phyloP scores from a whole-genome alignment of 1,140 invertebrate genomes.

The Akabosia matsudoensis region DNA sequence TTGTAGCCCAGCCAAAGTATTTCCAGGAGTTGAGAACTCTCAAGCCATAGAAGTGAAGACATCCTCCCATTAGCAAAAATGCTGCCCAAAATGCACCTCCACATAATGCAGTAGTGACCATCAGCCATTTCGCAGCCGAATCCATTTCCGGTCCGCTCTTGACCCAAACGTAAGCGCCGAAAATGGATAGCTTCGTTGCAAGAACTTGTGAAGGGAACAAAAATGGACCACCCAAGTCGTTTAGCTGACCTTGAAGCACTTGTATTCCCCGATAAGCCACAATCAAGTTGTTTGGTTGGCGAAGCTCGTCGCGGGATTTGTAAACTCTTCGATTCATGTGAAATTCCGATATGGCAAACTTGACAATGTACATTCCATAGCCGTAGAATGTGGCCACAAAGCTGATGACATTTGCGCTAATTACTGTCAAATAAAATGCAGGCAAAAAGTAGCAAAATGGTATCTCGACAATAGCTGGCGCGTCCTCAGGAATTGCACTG shows the following conservation, averaged over 20 bases:
- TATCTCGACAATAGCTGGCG: background rate
- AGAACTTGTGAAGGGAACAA: background rate
- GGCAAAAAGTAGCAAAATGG: background rate
- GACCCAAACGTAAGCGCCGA: background rate
- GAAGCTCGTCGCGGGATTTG: background rate
- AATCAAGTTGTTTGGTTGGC: background rate
- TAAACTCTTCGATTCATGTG: background rate
- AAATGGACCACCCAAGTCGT: background rate
- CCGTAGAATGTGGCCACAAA: background rate
- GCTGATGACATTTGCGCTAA: background rate
- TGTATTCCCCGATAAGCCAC: background rate
- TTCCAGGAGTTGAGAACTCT: background rate
- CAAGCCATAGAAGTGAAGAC: background rate
- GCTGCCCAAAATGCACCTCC: background rate
- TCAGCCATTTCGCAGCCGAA: background rate
- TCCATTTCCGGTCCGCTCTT: background rate
- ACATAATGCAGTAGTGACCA: background rate
- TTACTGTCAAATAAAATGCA: background rate
- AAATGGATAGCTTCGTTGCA: background rate
- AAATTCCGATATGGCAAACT: background rate
- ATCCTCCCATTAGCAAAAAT: background rate
- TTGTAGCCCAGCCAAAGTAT: background rate
- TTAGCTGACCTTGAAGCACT: background rate
- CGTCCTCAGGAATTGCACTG: too few relatives aligned
- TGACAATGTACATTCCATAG: background rate